phyloP scores from a whole-genome alignment of 2,888 invertebrate genomes.

The Oscheius myriophilus region DNA sequence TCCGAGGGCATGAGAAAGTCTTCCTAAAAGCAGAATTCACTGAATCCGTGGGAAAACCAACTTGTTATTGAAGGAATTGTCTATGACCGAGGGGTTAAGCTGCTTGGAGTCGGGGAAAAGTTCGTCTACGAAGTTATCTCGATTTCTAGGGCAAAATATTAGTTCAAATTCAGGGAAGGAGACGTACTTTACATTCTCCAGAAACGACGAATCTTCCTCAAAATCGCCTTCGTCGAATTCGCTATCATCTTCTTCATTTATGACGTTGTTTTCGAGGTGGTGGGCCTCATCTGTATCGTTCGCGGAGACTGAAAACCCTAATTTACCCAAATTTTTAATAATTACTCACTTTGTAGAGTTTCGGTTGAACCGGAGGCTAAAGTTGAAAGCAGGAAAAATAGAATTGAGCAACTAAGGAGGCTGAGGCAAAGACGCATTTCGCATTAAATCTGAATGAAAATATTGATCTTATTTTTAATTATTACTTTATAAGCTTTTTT shows the following conservation, averaged over 20 bases:
- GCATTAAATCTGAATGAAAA: constrained; percentile 9
- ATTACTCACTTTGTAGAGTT: no score
- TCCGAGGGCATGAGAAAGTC: constrained; percentile 61
- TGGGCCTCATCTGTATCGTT: constrained; percentile 10
- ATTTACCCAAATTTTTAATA: no score
- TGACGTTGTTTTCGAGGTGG: background rate
- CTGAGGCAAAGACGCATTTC: constrained; percentile 7
- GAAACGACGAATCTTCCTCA: constrained; percentile 48
- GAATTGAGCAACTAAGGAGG: no score
- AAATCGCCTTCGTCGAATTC: constrained; percentile 44
- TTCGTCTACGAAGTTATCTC: constrained; percentile 25
- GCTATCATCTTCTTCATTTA: constrained; percentile 23
- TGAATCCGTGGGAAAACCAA: background rate
- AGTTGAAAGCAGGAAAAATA: no score
- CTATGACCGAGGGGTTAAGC: constrained; percentile 51
- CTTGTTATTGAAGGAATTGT: constrained; percentile 59
- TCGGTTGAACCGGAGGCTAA: no score
- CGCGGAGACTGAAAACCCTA: background rate
- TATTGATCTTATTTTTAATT: background rate
- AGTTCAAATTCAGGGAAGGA: background rate
- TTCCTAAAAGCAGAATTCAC: constrained; percentile 42
- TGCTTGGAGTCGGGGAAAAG: constrained; percentile 38
- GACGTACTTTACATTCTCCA: constrained; percentile 1
- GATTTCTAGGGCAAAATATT: constrained; percentile 6
- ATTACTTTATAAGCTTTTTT: background rate